Evolutionary conservation across 1,140 invertebrate species (phyloP).

Genomic region (Kradibia gibbosae): DNA sequence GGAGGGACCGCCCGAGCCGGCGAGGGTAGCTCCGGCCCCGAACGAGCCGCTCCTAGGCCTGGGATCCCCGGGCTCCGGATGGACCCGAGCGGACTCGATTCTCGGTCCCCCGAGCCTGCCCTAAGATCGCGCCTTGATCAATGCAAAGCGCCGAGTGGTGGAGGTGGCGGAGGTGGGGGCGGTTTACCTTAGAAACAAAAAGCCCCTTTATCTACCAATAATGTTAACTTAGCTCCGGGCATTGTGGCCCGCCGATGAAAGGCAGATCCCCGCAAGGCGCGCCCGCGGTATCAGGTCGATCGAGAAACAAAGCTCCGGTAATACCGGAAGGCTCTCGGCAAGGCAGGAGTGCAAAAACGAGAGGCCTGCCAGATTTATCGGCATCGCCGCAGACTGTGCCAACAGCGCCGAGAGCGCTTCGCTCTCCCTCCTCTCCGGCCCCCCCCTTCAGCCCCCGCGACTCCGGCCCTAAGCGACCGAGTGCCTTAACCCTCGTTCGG

Average conservation of each 20-base stretch:
- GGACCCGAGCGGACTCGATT: too few relatives aligned
- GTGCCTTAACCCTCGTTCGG: constrained; percentile 32
- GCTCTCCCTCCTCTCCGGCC: not conserved
- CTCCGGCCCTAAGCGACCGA: too few relatives aligned
- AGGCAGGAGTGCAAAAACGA: not conserved
- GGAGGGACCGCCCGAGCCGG: too few relatives aligned
- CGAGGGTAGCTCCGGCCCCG: too few relatives aligned
- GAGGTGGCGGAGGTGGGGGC: too few relatives aligned
- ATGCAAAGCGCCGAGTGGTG: too few relatives aligned
- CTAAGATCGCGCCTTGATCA: too few relatives aligned
- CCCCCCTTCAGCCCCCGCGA: not conserved
- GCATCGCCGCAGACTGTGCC: constrained; percentile 19
- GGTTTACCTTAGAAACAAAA: too few relatives aligned
- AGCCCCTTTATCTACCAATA: too few relatives aligned
- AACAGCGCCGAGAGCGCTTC: constrained; percentile 8
- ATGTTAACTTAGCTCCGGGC: not conserved
- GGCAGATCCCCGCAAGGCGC: not conserved
- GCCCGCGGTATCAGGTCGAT: not conserved
- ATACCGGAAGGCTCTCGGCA: constrained; percentile 21
- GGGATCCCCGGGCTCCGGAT: too few relatives aligned
- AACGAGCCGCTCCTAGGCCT: too few relatives aligned
- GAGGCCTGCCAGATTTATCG: constrained; percentile 44
- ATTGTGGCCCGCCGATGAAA: constrained; percentile 9
- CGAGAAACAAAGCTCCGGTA: constrained; percentile 46
- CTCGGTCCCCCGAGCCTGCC: too few relatives aligned